A percentile compares a stretch with the other conserved stretches of the same genome.
Evolutionary conservation across 2,888 invertebrate genomes (phyloP).

Genomic region (Ennomos quercinarius): DNA sequence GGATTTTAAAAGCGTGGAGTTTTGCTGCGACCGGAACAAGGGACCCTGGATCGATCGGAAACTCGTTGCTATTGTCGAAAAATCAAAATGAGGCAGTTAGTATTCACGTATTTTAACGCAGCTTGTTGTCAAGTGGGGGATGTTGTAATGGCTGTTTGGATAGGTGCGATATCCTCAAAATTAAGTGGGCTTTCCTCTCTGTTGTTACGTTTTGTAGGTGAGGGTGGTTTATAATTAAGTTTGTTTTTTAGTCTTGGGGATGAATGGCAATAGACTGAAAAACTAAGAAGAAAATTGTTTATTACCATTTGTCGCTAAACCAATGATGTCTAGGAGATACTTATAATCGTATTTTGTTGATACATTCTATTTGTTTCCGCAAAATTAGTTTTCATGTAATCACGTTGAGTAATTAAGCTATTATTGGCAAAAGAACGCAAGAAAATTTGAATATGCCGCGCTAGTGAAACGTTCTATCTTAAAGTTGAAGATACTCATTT

Average conservation of each 20-base stretch:
- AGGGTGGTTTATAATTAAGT: conserved; percentile 35
- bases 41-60: conserved; percentile 76
- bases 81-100: conserved; percentile 81
- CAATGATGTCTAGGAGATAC: too few relatives aligned
- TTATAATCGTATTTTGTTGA: too few relatives aligned
- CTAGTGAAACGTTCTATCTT: too few relatives aligned
- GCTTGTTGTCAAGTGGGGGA: conserved; percentile 48
- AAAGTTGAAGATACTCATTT: too few relatives aligned
- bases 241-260: conserved; percentile 26
- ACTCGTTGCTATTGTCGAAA: conserved; percentile 78
- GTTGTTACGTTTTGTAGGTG: conserved; percentile 29
- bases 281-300: too few relatives aligned
- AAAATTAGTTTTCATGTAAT: too few relatives aligned
- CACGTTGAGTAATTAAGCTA: too few relatives aligned
- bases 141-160: conserved; percentile 46
- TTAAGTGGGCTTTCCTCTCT: conserved; percentile 42
- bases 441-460: too few relatives aligned
- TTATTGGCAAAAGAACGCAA: too few relatives aligned
- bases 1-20: conserved; percentile 79
- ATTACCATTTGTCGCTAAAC: too few relatives aligned
- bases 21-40: conserved; percentile 79
- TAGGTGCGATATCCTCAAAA: conserved; percentile 44
- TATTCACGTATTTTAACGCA: conserved; percentile 68
- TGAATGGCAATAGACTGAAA: too few relatives aligned
- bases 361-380: too few relatives aligned